Percentiles rank a stretch among this genome's conserved stretches.
These are phyloP conservation scores for Pitta sordida DNA, from an alignment of 2,113 vertebrate genomes.

Conservation along the genomic window DNA sequence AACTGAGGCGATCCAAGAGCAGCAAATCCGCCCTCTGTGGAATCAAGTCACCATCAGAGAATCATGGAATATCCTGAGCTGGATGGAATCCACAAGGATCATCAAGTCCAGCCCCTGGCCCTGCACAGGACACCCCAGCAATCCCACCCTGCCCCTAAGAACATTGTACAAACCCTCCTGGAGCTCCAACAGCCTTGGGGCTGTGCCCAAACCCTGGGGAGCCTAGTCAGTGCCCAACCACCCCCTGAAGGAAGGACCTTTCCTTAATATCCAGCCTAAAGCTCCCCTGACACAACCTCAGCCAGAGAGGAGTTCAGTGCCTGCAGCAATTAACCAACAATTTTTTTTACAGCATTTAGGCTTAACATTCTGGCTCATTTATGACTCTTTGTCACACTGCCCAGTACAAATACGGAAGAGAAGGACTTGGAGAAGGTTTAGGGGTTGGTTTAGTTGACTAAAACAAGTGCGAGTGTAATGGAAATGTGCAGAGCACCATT, in stretches of 20 bases:
- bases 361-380: background rate
- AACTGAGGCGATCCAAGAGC: background rate
- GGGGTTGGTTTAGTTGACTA: background rate
- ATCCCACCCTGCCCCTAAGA: background rate
- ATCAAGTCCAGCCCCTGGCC: fast-evolving
- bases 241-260: background rate
- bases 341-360: background rate
- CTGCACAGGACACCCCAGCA: background rate
- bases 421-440: background rate
- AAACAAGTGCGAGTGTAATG: background rate
- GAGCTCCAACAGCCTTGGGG: background rate
- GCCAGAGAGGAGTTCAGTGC: background rate
- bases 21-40: background rate
- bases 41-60: background rate
- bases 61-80: background rate
- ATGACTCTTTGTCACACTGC: fast-evolving
- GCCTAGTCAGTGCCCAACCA: background rate
- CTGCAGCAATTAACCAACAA: background rate
- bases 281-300: background rate
- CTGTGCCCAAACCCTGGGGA: background rate
- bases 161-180: fast-evolving
- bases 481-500: background rate
- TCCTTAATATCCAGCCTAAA: background rate
- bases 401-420: background rate
- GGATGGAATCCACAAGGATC: background rate